Evolutionary conservation across 2,888 invertebrate species (phyloP), one percentile per base, ranked within the genome.

Genomic region (Nomada fabriciana): DNA sequence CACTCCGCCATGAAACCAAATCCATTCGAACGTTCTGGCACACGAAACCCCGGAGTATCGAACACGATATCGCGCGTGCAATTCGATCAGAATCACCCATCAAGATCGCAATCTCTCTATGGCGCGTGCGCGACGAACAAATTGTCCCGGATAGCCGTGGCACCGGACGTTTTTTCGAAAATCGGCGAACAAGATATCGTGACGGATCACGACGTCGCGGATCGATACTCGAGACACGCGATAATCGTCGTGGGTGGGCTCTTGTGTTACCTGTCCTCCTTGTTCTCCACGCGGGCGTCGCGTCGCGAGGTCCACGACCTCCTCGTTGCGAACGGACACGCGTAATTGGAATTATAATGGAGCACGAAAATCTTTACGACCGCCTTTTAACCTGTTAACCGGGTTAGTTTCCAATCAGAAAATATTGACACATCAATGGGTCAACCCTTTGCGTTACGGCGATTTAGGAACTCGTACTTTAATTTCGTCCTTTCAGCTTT

Each of bases 241-340:
- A 82, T 86, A 87, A 88, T 85, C 89, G 65, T 52, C 73, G 67
- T 86, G 88, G 89, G 88, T 88, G 90, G 86, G 80, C 87, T 57
- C 60, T 70, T 72, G 70, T 75, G 76, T 83, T 88, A 84, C 86
- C 81, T 86, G 82, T 67, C 71, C 63, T 70, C 81, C 80, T 69
- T 76, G 76, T 79, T 64, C 67, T 77, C 84, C 84, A 86, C 86
- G 87, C 88, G 88, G 86, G 87, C 86, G 88, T 83, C 88, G 84
- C 82, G 74, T 77, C 70, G 74, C 80, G 79, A 80, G 81, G 64
- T 75, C 76, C 71, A 69, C 70, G 75, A 64, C 63, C 70, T 71
- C 73, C 76, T 53, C 55, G 85, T 87, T 86, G 88, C 77, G 64
- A 60, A 36, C 9, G 13, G 15, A 18, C 4, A 15, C 20, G 11